Base-by-base conservation (phyloP, 2,888 invertebrate species). In the Octodonta nipae region DNA sequence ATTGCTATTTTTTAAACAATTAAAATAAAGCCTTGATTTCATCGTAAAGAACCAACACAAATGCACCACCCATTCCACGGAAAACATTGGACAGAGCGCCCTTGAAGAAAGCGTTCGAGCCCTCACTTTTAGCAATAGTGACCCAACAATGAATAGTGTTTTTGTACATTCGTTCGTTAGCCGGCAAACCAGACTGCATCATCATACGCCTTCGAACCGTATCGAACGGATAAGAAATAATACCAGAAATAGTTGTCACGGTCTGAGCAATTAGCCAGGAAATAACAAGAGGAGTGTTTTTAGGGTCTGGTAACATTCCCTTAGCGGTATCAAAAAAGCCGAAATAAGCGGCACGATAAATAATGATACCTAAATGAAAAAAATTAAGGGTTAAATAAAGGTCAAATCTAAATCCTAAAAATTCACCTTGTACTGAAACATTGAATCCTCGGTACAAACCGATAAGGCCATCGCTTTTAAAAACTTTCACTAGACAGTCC, bases 141-240 rank as follows among this genome's bases (percentile, higher is more conserved):
- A 49, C 47, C 70, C 76, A 75, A 63, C 81, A 81, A 58, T 82
- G 75, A 20, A 75, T 50, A 2, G 80, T 78, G 56, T 65, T 75
- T 63, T 74, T 79, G 68, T 78, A 78, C 54, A 72, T 58, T 41
- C 73, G 65, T 16, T 78, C 76, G 3, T 58, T 44, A 50, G 70
- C 67, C 35, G 65, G 65, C 39, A 71, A 68, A 29, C 76, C 77
- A 40, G 78, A 77, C 58, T 80, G 80, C 81, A 82, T 83, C 82
- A 83, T 84, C 76, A 84, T 77, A 50, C 82, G 71, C 58, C 70
- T 65, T 58, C 70, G 63, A 51, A 71, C 69, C 8, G 82, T 83
- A 58, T 83, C 81, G 55, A 83, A 73, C 37, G 81, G 82, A 64
- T 83, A 82, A 24, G 79, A 80, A 14, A 78, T 65, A 44, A 83